Conservation (phyloP, 2,113 vertebrate genomes). For the Nyctereutes procyonoides region DNA sequence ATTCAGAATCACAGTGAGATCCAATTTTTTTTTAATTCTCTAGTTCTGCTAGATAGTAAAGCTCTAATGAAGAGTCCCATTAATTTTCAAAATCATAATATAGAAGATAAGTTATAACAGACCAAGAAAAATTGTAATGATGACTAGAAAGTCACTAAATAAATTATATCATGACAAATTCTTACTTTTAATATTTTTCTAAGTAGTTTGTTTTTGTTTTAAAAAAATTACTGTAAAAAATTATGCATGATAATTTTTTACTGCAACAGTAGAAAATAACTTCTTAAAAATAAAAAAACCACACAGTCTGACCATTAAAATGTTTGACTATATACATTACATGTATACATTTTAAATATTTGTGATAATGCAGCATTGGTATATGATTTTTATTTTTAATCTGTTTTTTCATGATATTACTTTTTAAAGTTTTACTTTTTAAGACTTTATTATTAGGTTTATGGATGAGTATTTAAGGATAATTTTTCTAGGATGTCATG, state of each 20-base stretch:
- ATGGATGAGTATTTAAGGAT: background rate
- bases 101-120: constrained; percentile 12
- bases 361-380: background rate
- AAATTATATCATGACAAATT: constrained; percentile 35
- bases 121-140: constrained; percentile 32
- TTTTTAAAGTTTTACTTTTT: background rate
- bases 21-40: constrained; percentile 62
- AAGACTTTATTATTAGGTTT: background rate
- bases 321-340: background rate
- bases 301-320: constrained; percentile 14
- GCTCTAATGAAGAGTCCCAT: background rate
- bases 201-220: background rate
- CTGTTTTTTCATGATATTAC: background rate
- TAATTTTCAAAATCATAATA: constrained; percentile 74
- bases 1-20: constrained; percentile 80
- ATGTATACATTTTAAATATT: background rate
- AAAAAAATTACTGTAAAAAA: constrained; percentile 46
- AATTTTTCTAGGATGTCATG: constrained; percentile 46
- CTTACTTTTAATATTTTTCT: constrained; percentile 43
- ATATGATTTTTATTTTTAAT: background rate
- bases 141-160: constrained; percentile 29
- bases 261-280: constrained; percentile 36
- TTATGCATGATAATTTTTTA: constrained; percentile 11
- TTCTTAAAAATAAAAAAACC: background rate
- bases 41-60: constrained; percentile 59